Evolutionary conservation across 1,140 invertebrate species (phyloP), one percentile per base, ranked within the genome.

Genomic region (Cydia pomonella): DNA sequence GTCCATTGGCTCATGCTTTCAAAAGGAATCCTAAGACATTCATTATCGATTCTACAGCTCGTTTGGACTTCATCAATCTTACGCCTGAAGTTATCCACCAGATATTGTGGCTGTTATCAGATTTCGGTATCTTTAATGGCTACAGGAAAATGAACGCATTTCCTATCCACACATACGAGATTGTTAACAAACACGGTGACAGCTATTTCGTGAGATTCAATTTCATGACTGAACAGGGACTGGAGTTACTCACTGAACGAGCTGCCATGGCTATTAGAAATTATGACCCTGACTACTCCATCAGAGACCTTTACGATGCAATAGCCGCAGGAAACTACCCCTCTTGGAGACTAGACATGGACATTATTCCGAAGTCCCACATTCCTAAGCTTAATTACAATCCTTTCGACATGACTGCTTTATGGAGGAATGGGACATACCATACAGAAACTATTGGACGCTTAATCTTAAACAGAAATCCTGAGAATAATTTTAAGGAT

Each of bases 61-160:
- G 97, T 81, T 98, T 97, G 97, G 98, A 98, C 85, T 97, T 98
- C 84, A 94, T 97, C 29, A 94, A 95, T 0, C 88, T 97, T 16
- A 93, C 97, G 73, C 96, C 97, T 0, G 97, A 98, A 88, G 94
- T 95, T 1, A 96, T 95, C 9, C 97, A 98, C 84, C 96, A 97
- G 89, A 94, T 96, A 0, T 94, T 96, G 89, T 95, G 97, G 84
- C 89, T 98, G 29, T 97, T 98, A 82, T 95, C 95, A 9, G 97
- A 98, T 91, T 94, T 97, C 80, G 98, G 97, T 18, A 97, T 96
- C 59, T 97, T 97, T 1, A 95, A 97, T 83, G 97, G 97, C n/a
- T 96, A 95, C 87, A 94, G 96, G 44, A 92, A 94, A 75, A 95
- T 96, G 95, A 93, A 95, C 82, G 93, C 59, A 9, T 85, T 95